Evolutionary conservation across 1,140 invertebrate genomes (phyloP).

Genomic region (Stenopsyche tienmushanensis): DNA sequence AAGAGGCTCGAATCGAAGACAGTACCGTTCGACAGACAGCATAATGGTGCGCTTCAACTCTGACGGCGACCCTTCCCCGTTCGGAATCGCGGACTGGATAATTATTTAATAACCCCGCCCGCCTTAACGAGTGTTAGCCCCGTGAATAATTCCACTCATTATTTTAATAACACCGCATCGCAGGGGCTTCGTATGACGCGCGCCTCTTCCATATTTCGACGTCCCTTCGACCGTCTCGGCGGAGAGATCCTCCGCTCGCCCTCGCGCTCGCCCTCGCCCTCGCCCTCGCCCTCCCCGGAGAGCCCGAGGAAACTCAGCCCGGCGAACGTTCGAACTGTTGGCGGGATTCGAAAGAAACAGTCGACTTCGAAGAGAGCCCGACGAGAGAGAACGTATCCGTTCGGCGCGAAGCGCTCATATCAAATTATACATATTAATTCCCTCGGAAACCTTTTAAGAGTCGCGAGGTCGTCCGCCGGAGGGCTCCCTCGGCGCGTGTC

Average conservation of each 20-base stretch:
- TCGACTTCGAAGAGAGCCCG: not conserved
- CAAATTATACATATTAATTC: constrained; percentile 39
- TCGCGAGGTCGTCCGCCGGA: constrained; percentile 21
- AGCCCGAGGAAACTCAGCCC: too few relatives aligned
- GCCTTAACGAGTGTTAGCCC: constrained; percentile 8
- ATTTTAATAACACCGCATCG: constrained; percentile 32
- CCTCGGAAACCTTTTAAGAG: constrained; percentile 24
- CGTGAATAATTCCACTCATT: constrained; percentile 33
- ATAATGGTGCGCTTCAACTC: too few relatives aligned
- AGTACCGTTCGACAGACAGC: too few relatives aligned
- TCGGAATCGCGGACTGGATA: constrained; percentile 39
- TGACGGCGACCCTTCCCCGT: constrained; percentile 34
- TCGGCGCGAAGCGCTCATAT: constrained; percentile 19
- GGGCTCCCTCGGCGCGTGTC: constrained; percentile 29
- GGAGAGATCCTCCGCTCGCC: too few relatives aligned
- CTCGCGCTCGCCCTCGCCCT: not conserved
- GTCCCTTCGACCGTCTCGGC: too few relatives aligned
- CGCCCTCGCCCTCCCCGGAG: not conserved
- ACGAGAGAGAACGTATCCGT: constrained; percentile 2
- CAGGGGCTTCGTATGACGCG: not conserved
- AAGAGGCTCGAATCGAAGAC: too few relatives aligned
- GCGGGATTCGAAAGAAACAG: not conserved
- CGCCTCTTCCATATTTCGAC: too few relatives aligned
- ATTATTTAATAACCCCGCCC: constrained; percentile 40
- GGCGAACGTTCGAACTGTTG: not conserved